phyloP scores from a whole-genome alignment of 1,140 invertebrate species.

The Polypedilum pembai region DNA sequence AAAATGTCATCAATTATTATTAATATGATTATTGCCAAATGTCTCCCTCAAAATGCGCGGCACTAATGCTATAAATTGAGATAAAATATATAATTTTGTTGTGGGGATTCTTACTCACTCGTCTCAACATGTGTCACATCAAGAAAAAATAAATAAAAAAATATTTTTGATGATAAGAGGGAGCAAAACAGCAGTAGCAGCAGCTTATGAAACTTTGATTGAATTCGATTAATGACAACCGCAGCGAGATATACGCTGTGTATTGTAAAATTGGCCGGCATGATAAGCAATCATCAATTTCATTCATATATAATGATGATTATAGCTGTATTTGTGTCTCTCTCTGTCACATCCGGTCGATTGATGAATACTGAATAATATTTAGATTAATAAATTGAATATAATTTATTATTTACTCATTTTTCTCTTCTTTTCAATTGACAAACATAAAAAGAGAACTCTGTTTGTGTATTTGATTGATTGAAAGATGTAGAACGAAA shows the following conservation, averaged over 20 bases:
- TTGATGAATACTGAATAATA: conserved; percentile 23
- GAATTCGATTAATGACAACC: conserved; percentile 23
- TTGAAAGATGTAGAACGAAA: neutral
- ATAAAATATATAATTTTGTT: neutral
- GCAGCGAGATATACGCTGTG: neutral
- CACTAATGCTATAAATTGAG: neutral
- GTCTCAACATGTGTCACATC: conserved; percentile 16
- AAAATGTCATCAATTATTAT: conserved; percentile 28
- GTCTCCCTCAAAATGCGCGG: neutral
- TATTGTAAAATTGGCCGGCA: conserved; percentile 23
- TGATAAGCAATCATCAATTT: conserved; percentile 15
- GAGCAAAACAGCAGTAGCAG: no score
- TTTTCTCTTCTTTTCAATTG: neutral
- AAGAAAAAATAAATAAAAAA: neutral
- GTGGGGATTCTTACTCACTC: neutral
- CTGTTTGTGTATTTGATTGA: neutral
- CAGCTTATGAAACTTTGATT: conserved; percentile 2
- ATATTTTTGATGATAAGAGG: no score
- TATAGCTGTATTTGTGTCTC: no score
- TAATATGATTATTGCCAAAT: conserved; percentile 28
- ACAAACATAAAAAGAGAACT: neutral
- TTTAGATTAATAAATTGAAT: conserved; percentile 27
- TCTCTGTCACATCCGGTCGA: neutral
- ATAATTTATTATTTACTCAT: conserved; percentile 24
- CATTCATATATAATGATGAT: no score